These are phyloP conservation scores for Mythimna ferrago DNA, from an alignment of 2,888 invertebrate genomes.

Conservation along the genomic window DNA sequence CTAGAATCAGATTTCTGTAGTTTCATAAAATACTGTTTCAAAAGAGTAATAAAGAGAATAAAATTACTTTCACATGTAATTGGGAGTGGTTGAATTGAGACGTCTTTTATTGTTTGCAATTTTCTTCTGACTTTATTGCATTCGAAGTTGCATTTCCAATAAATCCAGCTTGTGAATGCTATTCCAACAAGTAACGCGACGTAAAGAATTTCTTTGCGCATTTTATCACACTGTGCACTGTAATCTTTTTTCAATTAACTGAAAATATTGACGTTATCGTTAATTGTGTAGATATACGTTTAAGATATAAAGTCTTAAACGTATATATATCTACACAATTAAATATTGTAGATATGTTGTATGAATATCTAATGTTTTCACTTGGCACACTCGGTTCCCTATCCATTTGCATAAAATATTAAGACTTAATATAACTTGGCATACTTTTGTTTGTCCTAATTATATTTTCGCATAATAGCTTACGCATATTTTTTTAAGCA, in stretches of 20 bases:
- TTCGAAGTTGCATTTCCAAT: neutral
- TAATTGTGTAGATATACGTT: neutral
- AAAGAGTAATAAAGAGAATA: neutral
- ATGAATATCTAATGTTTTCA: too few species aligned
- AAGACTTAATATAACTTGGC: too few species aligned
- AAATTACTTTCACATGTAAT: neutral
- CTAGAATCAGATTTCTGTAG: neutral
- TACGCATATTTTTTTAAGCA: too few species aligned
- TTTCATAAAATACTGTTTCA: neutral
- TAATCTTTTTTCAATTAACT: neutral
- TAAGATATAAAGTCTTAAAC: neutral
- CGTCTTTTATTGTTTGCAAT: neutral
- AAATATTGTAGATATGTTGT: too few species aligned
- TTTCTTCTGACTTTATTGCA: slow-evolving; percentile 51
- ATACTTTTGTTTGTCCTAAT: too few species aligned
- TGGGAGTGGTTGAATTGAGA: neutral
- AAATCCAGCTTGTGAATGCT: neutral
- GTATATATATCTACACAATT: too few species aligned
- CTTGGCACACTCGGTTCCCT: too few species aligned
- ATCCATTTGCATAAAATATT: too few species aligned
- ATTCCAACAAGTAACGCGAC: neutral
- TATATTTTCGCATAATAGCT: too few species aligned
- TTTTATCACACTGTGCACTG: neutral
- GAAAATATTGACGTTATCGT: neutral
- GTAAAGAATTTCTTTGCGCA: neutral